Evolutionary conservation across 2,888 invertebrate species (phyloP), one percentile per base, ranked within the genome.

Genomic region (Ornithoptera alexandrae): DNA sequence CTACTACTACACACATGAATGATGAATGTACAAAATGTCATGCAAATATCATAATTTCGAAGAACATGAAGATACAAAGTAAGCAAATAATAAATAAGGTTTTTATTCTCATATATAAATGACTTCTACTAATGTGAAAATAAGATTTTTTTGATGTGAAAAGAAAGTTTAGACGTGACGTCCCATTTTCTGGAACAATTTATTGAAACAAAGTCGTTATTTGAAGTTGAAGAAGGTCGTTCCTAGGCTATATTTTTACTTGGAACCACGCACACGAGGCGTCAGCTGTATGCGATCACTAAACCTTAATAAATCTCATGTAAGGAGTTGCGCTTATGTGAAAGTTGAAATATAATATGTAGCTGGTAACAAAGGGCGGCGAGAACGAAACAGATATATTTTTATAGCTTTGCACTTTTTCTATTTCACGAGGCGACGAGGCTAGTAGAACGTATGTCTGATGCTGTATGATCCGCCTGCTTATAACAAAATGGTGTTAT

Each of bases 231-330:
- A 68, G 64, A 57, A 65, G 24, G 60, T 62, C 63, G 46, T 67
- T 58, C 17, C 50, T 59, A 58, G 53, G 70, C 60, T 63, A 63
- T 69, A 69, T 65, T 80, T 84, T 83, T 79, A 79, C 78, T 77
- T 76, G 78, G 77, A 83, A 84, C 83, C 85, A 86, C 85, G 87
- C 84, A 81, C 79, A 77, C 75, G 79, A 75, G 77, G 85, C 87
- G 88, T 81, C 89, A 88, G 87, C 88, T 89, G 87, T 76, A 83
- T 84, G 83, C 84, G 85, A 89, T 87, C 84, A 86, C 85, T 82
- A 85, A 84, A 82, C 86, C 87, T 87, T 87, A 83, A 88, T 88
- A 88, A 88, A 88, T 86, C 85, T 87, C 84, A 82, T 84, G 84
- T 84, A 83, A 85, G 81, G 80, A 82, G 80, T 66, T 63, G 63